Evolutionary conservation across 2,113 vertebrate species (phyloP).

Genomic region (Chaetodon auriga): DNA sequence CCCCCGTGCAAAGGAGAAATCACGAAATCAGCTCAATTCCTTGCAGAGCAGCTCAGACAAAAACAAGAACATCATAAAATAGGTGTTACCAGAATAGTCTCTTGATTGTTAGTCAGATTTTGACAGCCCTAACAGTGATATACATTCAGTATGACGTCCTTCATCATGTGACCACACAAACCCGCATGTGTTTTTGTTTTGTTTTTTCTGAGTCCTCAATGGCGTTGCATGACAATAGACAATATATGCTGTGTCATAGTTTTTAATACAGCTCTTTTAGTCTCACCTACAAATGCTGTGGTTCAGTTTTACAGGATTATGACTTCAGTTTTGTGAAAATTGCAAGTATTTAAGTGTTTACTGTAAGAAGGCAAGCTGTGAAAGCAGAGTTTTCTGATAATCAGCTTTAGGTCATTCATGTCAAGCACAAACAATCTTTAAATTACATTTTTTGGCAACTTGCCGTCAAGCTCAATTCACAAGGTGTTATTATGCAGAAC

Average conservation of each 20-base stretch:
- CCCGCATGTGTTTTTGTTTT: too few species aligned
- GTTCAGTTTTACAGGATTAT: slow-evolving; percentile 1
- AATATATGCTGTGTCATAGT: neutral
- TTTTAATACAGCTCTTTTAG: neutral
- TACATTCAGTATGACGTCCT: too few species aligned
- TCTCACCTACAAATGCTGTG: too few species aligned
- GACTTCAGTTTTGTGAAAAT: neutral
- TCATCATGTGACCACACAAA: too few species aligned
- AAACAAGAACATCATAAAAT: neutral
- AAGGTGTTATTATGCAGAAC: slow-evolving; percentile 33
- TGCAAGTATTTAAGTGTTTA: neutral
- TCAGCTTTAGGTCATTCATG: slow-evolving; percentile 19
- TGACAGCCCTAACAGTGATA: too few species aligned
- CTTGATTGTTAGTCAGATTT: slow-evolving; percentile 10
- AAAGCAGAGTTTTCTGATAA: slow-evolving; percentile 9
- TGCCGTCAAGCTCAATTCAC: slow-evolving; percentile 15
- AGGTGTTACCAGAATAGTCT: neutral
- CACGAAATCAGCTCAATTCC: slow-evolving; percentile 20
- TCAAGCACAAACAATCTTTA: slow-evolving; percentile 7
- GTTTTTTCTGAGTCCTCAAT: too few species aligned
- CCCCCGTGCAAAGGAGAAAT: neutral
- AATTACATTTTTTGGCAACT: slow-evolving; percentile 5
- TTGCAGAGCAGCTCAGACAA: neutral
- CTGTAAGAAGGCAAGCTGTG: neutral
- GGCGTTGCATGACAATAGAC: neutral